Conservation (phyloP, 2,797 vertebrate genomes). For the Sebastes kiyomatsui region DNA sequence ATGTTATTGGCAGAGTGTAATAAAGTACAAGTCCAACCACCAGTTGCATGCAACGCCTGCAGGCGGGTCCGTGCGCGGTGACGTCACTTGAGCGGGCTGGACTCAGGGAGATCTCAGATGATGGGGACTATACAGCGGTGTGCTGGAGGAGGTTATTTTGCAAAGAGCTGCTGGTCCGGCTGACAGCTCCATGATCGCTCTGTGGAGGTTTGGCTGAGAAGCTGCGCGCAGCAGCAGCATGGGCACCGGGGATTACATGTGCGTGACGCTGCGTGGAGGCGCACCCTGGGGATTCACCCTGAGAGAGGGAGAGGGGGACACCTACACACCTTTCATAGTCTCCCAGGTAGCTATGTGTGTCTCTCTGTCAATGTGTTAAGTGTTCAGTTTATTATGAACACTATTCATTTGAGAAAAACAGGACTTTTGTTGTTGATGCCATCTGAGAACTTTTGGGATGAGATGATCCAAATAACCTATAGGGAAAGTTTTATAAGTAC, state of each 20-base stretch:
- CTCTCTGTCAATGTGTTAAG: not conserved
- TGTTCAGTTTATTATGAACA: not conserved
- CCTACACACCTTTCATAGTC: conserved; percentile 86
- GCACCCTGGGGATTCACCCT: conserved; percentile 96
- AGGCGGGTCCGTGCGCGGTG: conserved; percentile 70
- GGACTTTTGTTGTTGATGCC: not conserved
- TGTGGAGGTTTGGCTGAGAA: conserved; percentile 55
- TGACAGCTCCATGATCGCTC: conserved; percentile 58
- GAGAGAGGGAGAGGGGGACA: conserved; percentile 86
- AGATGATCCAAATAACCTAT: not conserved
- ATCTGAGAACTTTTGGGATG: not conserved
- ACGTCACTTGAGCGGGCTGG: conserved; percentile 76
- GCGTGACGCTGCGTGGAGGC: conserved; percentile 91
- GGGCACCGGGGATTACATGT: conserved; percentile 94
- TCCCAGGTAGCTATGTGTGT: conserved; percentile 86
- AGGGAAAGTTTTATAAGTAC: not conserved
- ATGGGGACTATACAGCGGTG: conserved; percentile 65
- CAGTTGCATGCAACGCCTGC: conserved; percentile 44
- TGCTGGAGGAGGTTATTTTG: conserved; percentile 22
- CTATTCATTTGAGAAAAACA: not conserved
- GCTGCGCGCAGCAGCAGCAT: conserved; percentile 75
- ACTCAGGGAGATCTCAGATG: conserved; percentile 60
- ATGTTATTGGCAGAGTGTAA: not conserved
- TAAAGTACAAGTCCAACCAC: not conserved
- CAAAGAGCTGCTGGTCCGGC: conserved; percentile 47